phyloP scores from a whole-genome alignment of 1,140 invertebrate species.

The Choristoneura fumiferana region DNA sequence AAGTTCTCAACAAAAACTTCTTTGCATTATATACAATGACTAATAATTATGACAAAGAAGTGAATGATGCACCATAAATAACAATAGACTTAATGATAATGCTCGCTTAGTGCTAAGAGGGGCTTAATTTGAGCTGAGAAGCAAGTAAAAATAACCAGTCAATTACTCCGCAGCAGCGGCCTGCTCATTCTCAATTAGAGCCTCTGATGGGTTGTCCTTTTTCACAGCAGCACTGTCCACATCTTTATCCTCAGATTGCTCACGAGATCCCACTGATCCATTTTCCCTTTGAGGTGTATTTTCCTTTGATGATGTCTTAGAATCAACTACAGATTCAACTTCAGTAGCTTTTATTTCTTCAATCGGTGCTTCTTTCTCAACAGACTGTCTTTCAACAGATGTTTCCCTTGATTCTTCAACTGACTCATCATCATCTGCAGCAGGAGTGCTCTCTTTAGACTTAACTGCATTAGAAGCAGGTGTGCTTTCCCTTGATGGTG shows the following conservation, averaged over 20 bases:
- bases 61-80: constrained; percentile 66
- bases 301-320: constrained; percentile 45
- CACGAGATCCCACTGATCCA: constrained; percentile 61
- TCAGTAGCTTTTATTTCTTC: constrained; percentile 28
- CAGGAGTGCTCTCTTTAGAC: constrained; percentile 9
- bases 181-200: constrained; percentile 69
- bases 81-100: constrained; percentile 63
- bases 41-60: constrained; percentile 59
- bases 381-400: constrained; percentile 46
- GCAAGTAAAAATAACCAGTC: constrained; percentile 41
- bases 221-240: constrained; percentile 41
- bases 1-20: constrained; percentile 57
- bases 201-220: constrained; percentile 61
- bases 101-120: constrained; percentile 68
- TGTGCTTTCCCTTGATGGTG: constrained; percentile 14
- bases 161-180: constrained; percentile 60
- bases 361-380: constrained; percentile 40
- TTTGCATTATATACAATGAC: constrained; percentile 73
- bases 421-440: neutral
- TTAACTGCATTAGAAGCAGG: neutral
- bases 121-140: constrained; percentile 71
- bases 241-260: constrained; percentile 60
- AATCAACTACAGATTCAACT: constrained; percentile 35
- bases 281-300: constrained; percentile 53
- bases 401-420: constrained; percentile 26